phyloP scores from a whole-genome alignment of 2,888 invertebrate genomes.

The Erebia palarica region DNA sequence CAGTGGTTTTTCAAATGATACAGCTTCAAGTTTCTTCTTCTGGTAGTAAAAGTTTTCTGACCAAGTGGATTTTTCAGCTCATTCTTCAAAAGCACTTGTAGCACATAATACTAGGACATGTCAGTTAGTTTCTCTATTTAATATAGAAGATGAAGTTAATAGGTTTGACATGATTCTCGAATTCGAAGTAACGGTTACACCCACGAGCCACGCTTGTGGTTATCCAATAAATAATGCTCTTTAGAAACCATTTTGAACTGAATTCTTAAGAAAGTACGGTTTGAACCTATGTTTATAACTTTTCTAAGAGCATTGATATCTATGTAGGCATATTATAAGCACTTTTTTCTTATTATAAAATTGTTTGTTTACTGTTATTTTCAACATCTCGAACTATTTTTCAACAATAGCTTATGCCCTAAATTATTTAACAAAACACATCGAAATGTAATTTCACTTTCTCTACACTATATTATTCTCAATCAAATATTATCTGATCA shows the following conservation, averaged over 20 bases:
- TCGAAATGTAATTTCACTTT: constrained; percentile 16
- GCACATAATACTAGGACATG: too few species aligned
- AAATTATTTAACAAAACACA: constrained; percentile 4
- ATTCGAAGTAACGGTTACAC: not conserved
- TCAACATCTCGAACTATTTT: not conserved
- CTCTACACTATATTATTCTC: constrained; percentile 8
- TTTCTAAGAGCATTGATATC: not conserved
- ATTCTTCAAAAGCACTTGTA: too few species aligned
- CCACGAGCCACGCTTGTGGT: not conserved
- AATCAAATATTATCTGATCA: not conserved
- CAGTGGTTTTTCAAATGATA: too few species aligned
- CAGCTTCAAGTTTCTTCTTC: too few species aligned
- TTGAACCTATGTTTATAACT: not conserved
- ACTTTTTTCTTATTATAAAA: too few species aligned
- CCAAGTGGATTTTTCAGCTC: too few species aligned
- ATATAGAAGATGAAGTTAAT: not conserved
- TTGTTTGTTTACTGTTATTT: not conserved
- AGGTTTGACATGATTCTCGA: not conserved
- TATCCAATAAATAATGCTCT: not conserved
- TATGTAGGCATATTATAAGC: not conserved
- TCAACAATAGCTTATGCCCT: constrained; percentile 1
- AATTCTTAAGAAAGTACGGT: not conserved
- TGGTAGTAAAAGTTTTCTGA: too few species aligned
- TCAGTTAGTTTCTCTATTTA: too few species aligned
- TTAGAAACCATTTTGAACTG: not conserved